Evolutionary conservation across 2,797 vertebrate species (phyloP).

Genomic region (Psittacula derbiana): DNA sequence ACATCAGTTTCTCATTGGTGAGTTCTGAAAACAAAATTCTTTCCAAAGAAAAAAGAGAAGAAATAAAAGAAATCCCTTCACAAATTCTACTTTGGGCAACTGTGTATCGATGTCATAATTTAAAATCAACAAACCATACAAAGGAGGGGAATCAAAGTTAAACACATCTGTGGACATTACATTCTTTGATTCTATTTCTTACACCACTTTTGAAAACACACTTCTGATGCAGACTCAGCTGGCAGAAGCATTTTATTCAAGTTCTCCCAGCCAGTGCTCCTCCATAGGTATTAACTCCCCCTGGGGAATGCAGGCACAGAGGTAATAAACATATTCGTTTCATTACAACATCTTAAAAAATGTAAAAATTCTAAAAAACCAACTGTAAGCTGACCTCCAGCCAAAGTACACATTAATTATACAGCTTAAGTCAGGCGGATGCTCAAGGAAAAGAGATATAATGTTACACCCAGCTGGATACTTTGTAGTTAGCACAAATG

Average conservation of each 20-base stretch:
- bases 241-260: constrained; percentile 23
- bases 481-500: constrained; percentile 86
- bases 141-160: constrained; percentile 32
- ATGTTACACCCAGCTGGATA: constrained; percentile 84
- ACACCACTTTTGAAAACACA: constrained; percentile 32
- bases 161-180: constrained; percentile 24
- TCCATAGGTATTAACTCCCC: constrained; percentile 49
- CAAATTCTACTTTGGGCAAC: neutral
- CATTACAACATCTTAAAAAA: constrained; percentile 76
- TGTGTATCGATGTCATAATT: neutral
- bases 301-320: constrained; percentile 64
- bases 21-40: constrained; percentile 43
- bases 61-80: constrained; percentile 44
- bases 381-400: constrained; percentile 81
- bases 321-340: constrained; percentile 77
- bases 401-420: constrained; percentile 87
- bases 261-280: neutral
- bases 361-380: constrained; percentile 75
- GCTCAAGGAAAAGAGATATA: constrained; percentile 77
- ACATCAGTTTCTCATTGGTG: constrained; percentile 27
- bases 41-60: neutral
- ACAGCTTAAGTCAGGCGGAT: constrained; percentile 82
- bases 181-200: constrained; percentile 39
- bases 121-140: neutral
- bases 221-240: constrained; percentile 25